phyloP scores from a whole-genome alignment of 2,888 invertebrate species.

The Notodonta ziczac region DNA sequence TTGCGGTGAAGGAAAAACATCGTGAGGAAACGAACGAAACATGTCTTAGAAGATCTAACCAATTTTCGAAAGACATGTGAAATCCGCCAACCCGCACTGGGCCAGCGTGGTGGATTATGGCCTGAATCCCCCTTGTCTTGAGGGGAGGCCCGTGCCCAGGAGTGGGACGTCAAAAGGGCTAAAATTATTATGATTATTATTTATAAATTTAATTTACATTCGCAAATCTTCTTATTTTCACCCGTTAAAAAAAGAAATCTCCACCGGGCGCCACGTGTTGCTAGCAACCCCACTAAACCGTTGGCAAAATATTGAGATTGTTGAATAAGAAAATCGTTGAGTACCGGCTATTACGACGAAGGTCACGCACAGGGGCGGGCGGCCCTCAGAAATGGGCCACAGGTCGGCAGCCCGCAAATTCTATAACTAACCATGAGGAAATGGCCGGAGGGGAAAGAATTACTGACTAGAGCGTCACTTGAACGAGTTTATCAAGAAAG shows the following conservation, averaged over 20 bases:
- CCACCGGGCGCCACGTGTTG: slow-evolving; percentile 23
- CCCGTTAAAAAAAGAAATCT: background rate
- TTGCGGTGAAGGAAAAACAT: too few species aligned
- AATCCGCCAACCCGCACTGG: too few species aligned
- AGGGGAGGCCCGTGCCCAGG: too few species aligned
- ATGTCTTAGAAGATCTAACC: too few species aligned
- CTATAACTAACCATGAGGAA: slow-evolving; percentile 46
- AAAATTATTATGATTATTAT: too few species aligned
- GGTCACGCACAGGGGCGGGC: slow-evolving; percentile 44
- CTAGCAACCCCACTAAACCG: slow-evolving; percentile 36
- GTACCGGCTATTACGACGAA: slow-evolving; percentile 39
- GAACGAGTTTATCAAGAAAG: slow-evolving; percentile 52
- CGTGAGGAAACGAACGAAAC: too few species aligned
- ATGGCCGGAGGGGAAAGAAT: slow-evolving; percentile 32
- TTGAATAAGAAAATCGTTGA: slow-evolving; percentile 41
- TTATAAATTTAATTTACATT: background rate
- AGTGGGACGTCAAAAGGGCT: too few species aligned
- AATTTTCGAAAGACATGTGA: too few species aligned
- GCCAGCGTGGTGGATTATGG: too few species aligned
- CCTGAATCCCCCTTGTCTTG: too few species aligned
- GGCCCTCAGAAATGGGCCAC: slow-evolving; percentile 42
- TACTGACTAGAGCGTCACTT: slow-evolving; percentile 40
- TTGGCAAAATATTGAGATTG: slow-evolving; percentile 39
- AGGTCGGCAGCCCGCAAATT: slow-evolving; percentile 47
- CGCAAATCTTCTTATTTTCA: background rate